A percentile compares a stretch with the other conserved stretches of the same genome.
Conservation (phyloP, 2,113 vertebrate species). For the Oryzias woworae region DNA sequence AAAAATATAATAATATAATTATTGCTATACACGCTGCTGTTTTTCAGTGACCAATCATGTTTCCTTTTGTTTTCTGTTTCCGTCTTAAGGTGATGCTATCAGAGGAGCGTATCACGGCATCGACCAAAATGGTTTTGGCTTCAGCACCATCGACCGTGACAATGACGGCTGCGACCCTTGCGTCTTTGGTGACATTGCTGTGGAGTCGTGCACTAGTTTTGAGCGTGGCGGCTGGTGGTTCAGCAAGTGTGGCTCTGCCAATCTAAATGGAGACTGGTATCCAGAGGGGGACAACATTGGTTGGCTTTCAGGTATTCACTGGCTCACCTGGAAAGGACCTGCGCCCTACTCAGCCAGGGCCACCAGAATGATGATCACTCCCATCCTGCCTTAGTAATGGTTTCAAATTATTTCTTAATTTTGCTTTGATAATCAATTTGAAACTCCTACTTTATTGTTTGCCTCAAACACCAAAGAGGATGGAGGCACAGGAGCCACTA, state of each 20-base stretch:
- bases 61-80: not conserved
- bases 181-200: constrained; percentile 44
- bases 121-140: constrained; percentile 26
- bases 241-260: constrained; percentile 66
- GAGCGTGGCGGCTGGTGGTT: constrained; percentile 64
- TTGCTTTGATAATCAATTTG: not conserved
- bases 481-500: no score
- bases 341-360: constrained; percentile 30
- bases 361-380: no score
- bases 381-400: no score
- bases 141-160: constrained; percentile 68
- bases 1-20: no score
- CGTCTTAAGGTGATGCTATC: constrained; percentile 61
- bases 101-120: constrained; percentile 24
- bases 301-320: constrained; percentile 69
- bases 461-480: no score
- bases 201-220: not conserved
- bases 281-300: constrained; percentile 23
- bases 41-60: no score
- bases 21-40: no score
- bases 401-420: no score
- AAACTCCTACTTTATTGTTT: no score
- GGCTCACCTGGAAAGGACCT: constrained; percentile 66
- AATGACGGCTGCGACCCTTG: constrained; percentile 64
- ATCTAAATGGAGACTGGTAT: constrained; percentile 62